Conservation (phyloP, 2,888 invertebrate species). For the Homarus gammarus region DNA sequence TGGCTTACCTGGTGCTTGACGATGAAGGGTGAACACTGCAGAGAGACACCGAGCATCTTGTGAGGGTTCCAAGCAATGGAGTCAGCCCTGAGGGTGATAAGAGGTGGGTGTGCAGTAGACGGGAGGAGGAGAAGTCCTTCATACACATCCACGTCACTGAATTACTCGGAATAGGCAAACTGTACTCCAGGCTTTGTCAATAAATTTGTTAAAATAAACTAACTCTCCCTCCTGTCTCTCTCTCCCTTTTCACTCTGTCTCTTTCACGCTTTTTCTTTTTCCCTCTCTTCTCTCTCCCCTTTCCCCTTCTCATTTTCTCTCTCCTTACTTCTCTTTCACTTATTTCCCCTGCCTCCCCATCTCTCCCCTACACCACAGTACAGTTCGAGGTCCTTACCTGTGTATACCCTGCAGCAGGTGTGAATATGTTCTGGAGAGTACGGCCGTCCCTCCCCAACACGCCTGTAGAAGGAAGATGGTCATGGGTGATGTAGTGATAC, state of each 20-base stretch:
- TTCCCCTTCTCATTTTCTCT: no score
- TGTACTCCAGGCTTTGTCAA: no score
- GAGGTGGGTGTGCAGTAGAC: background rate
- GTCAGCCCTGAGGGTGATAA: slow-evolving; percentile 86
- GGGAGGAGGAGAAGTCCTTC: background rate
- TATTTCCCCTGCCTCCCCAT: background rate
- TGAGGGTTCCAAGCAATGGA: slow-evolving; percentile 99
- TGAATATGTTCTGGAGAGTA: slow-evolving; percentile 85
- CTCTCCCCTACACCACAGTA: background rate
- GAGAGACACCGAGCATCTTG: slow-evolving; percentile 97
- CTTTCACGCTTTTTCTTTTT: slow-evolving; percentile 28
- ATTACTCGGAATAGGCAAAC: background rate
- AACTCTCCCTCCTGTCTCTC: slow-evolving; percentile 28
- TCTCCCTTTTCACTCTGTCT: slow-evolving; percentile 12
- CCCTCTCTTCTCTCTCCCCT: no score
- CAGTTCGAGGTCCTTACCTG: slow-evolving; percentile 80
- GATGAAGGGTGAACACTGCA: slow-evolving; percentile 92
- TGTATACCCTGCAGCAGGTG: slow-evolving; percentile 84
- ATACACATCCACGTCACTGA: background rate
- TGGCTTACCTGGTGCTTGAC: slow-evolving; percentile 76
- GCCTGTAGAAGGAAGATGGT: slow-evolving; percentile 79
- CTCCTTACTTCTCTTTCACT: no score
- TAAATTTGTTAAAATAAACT: no score
- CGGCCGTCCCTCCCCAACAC: slow-evolving; percentile 89
- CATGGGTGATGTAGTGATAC: background rate